phyloP scores from a whole-genome alignment of 2,797 vertebrate species.

The Brotula barbata region DNA sequence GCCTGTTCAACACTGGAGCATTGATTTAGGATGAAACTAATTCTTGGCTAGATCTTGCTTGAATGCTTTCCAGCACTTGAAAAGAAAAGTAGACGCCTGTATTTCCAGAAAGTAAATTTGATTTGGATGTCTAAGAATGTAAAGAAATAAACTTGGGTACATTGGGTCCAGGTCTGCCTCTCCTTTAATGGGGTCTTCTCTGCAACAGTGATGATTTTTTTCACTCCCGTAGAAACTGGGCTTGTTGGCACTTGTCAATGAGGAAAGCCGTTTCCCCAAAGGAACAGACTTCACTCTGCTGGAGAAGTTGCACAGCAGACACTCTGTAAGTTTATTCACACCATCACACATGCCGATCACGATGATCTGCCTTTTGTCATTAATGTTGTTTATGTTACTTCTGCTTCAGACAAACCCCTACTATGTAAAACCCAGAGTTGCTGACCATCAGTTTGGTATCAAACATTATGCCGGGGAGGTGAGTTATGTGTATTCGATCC shows the following conservation, averaged over 20 bases:
- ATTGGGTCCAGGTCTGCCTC: too few species aligned
- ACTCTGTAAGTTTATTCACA: constrained; percentile 80
- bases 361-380: background rate
- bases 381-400: background rate
- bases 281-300: constrained; percentile 92
- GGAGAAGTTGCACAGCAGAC: constrained; percentile 92
- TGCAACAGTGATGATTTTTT: constrained; percentile 9
- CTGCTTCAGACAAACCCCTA: constrained; percentile 86
- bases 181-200: too few species aligned
- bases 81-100: constrained; percentile 7
- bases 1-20: background rate
- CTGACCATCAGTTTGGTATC: constrained; percentile 94
- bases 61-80: background rate
- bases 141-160: too few species aligned
- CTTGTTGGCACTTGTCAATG: constrained; percentile 89
- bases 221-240: constrained; percentile 85
- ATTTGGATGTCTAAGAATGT: too few species aligned
- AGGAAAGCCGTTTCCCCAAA: constrained; percentile 95
- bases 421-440: constrained; percentile 90
- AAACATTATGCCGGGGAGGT: constrained; percentile 95
- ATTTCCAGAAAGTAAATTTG: too few species aligned
- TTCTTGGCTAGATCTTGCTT: constrained; percentile 1
- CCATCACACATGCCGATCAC: background rate
- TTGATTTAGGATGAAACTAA: constrained; percentile 1
- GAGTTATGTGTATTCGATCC: constrained; percentile 32